Conservation (phyloP, 2,113 vertebrate species). For the Manacus vitellinus region DNA sequence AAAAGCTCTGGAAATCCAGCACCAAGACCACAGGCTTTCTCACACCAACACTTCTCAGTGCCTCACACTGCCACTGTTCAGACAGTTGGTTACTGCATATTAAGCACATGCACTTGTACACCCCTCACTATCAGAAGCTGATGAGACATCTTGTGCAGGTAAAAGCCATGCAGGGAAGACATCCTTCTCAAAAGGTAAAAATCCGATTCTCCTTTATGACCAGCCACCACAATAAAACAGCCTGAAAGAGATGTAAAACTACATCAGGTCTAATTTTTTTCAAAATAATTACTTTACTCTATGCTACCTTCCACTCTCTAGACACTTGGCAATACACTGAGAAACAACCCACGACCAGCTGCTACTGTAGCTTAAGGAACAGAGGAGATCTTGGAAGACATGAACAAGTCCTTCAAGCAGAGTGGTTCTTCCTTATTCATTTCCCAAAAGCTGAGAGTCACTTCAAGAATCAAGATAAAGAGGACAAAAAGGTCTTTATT, state of each 20-base stretch:
- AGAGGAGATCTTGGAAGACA: background rate
- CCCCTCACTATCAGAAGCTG: background rate
- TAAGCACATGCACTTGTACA: fast-evolving
- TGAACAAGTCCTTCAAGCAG: background rate
- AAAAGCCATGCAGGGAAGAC: background rate
- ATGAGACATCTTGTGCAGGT: background rate
- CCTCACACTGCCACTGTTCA: fast-evolving
- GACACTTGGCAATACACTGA: fast-evolving
- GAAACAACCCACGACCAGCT: background rate
- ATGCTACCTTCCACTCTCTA: background rate
- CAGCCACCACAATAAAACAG: background rate
- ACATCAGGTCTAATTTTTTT: background rate
- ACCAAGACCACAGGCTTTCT: background rate
- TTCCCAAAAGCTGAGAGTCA: background rate
- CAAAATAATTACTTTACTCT: background rate
- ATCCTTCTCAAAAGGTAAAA: background rate
- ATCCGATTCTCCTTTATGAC: background rate
- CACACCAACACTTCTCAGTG: too few species aligned
- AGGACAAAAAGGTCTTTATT: background rate
- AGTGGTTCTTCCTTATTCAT: background rate
- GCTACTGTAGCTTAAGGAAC: background rate
- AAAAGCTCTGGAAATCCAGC: background rate
- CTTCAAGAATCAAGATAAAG: background rate
- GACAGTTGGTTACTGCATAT: fast-evolving
- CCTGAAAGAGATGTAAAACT: background rate